Base-by-base conservation (phyloP, 2,113 vertebrate species). In the Galemys pyrenaicus region DNA sequence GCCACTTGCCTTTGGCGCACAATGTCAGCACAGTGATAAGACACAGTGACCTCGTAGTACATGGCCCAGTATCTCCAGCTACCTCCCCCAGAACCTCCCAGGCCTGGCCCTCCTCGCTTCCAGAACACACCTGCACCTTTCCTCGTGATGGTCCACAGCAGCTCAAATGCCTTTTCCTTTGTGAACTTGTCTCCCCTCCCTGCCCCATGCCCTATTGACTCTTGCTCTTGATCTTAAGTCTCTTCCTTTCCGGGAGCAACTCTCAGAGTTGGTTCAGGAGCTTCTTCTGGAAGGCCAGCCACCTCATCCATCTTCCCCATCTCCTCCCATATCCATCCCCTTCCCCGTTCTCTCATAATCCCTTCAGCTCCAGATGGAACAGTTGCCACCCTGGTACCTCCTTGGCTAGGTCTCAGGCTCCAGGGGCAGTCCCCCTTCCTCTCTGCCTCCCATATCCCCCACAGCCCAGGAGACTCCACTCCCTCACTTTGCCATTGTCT, bases 291-390 rank as follows among this genome's bases (percentile, higher is more conserved):
- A n/a, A 80, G 46, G 6, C 39, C 17, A 41, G 4, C 20, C 35
- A 10, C 15, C 8, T n/a, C 12, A 5, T 7, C 15, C 4, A 2
- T 24, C 19, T n/a, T 6, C n/a, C 8, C 28, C 15, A 35, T 6
- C 26, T 46, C 46, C 46, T 49, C 49, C 0, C 9, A 2, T 6
- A 6, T 22, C 6, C 80, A 24, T 7, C 22, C 30, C 3, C 20
- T 15, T 11, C 7, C 17, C 5, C 24, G 5, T 49, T 49, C 9
- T 9, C 35, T 16, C 10, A 44, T 10, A 49, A 49, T 49, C 46
- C 46, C 10, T 49, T 49, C 10, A 12, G 10, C 46, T 49, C 46
- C 46, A 49, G 46, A 11, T 49, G 46, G 46, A 2, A 2, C 12
- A 39, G 62, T 28, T 35, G 22, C 2, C 28, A 37, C 46, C 20